A percentile compares a stretch with the other conserved stretches of the same genome.
phyloP scores from a whole-genome alignment of 2,888 invertebrate genomes.

The Adela reaumurella region DNA sequence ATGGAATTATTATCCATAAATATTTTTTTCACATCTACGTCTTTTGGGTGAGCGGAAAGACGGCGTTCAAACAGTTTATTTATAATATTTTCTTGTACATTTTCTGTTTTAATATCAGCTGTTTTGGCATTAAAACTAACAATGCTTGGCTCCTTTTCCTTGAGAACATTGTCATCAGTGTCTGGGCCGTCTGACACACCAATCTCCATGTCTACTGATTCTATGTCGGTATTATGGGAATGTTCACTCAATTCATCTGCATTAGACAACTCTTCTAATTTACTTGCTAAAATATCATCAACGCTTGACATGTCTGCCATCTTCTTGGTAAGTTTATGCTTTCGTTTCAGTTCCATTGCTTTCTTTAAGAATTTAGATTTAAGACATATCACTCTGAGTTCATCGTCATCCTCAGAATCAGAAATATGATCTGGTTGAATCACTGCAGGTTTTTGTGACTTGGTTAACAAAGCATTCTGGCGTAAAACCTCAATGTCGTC shows the following conservation, averaged over 20 bases:
- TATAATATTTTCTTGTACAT: neutral
- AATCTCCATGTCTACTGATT: slow-evolving; percentile 52
- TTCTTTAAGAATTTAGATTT: slow-evolving; percentile 66
- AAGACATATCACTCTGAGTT: slow-evolving; percentile 63
- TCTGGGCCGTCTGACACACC: slow-evolving; percentile 39
- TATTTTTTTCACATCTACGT: no score
- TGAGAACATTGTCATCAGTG: slow-evolving; percentile 22
- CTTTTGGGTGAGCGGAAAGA: slow-evolving; percentile 2
- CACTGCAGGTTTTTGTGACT: slow-evolving; percentile 23
- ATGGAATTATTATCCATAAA: no score
- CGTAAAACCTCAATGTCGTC: slow-evolving; percentile 44
- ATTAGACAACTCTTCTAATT: slow-evolving; percentile 17
- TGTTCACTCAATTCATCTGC: slow-evolving; percentile 20
- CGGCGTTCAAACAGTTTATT: neutral
- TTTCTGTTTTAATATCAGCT: no score
- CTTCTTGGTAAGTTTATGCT: slow-evolving; percentile 35
- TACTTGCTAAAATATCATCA: slow-evolving; percentile 23
- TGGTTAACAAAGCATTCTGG: slow-evolving; percentile 44
- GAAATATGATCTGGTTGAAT: slow-evolving; percentile 17
- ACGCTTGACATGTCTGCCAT: slow-evolving; percentile 30
- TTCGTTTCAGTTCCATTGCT: slow-evolving; percentile 55
- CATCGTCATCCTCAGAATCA: slow-evolving; percentile 58
- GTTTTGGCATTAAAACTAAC: no score
- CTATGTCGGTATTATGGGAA: slow-evolving; percentile 42
- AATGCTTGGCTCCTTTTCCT: neutral